These are phyloP conservation scores for Enteromius viviparus DNA, from an alignment of 2,797 vertebrate genomes.

Conservation along the genomic window DNA sequence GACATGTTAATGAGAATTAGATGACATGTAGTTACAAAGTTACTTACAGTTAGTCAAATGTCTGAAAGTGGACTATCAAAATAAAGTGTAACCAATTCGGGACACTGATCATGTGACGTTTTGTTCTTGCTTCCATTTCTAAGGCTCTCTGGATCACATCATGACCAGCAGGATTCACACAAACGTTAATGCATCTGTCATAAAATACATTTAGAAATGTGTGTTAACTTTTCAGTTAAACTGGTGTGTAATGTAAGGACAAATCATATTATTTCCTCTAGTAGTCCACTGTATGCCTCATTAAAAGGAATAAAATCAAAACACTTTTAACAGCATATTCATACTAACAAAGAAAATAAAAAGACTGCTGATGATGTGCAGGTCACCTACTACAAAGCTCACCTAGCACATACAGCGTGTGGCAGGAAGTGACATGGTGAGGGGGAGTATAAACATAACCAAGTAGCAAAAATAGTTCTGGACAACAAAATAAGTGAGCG, in stretches of 20 bases:
- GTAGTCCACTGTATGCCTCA: neutral
- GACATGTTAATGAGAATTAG: too few species aligned
- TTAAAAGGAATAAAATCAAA: neutral
- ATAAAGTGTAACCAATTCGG: neutral
- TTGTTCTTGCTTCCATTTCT: neutral
- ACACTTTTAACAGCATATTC: neutral
- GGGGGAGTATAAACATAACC: conserved; percentile 64
- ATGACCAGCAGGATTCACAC: neutral
- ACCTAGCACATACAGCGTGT: conserved; percentile 43
- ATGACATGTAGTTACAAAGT: too few species aligned
- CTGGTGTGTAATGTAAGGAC: neutral
- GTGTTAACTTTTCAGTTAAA: neutral
- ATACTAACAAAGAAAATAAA: neutral
- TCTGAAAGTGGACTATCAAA: too few species aligned
- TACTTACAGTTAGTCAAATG: too few species aligned
- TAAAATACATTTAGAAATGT: neutral
- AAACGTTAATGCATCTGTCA: neutral
- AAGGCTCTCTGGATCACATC: neutral
- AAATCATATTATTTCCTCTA: neutral
- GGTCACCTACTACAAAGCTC: conserved; percentile 53
- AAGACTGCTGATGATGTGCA: conserved; percentile 11
- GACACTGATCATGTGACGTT: too few species aligned
- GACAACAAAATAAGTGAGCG: conserved; percentile 63
- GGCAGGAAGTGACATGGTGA: conserved; percentile 74
- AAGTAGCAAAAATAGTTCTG: conserved; percentile 61